Evolutionary conservation across 2,113 vertebrate species (phyloP).

Genomic region (Mormyrus iriodes): DNA sequence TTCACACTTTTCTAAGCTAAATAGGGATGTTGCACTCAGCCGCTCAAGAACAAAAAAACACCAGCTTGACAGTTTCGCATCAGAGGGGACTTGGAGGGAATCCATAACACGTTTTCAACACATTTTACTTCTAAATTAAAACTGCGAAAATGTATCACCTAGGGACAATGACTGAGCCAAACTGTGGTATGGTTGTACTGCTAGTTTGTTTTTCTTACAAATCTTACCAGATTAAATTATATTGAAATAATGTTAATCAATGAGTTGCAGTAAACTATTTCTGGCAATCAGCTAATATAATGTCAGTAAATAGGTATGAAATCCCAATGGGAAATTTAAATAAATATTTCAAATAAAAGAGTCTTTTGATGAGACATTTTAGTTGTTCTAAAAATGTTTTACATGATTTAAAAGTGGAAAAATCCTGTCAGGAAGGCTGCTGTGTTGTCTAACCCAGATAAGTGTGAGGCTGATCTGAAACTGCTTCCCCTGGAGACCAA

Average conservation of each 20-base stretch:
- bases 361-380: not conserved
- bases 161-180: not conserved
- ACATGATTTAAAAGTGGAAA: not conserved
- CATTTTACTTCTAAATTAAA: constrained; percentile 12
- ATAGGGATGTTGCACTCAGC: not conserved
- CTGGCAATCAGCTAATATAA: not conserved
- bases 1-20: not conserved
- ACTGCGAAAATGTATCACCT: not conserved
- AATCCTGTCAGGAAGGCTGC: not conserved
- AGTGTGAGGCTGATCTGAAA: not conserved
- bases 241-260: not conserved
- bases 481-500: not conserved
- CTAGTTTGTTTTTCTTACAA: not conserved
- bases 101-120: not conserved
- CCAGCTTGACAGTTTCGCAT: not conserved
- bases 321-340: not conserved
- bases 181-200: not conserved
- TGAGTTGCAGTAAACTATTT: not conserved
- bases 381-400: not conserved
- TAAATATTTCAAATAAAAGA: not conserved
- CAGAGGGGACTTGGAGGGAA: not conserved
- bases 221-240: not conserved
- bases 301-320: not conserved
- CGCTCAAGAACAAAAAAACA: not conserved
- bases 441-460: not conserved